Conservation (phyloP, 2,113 vertebrate species). For the Lucifuga dentata region DNA sequence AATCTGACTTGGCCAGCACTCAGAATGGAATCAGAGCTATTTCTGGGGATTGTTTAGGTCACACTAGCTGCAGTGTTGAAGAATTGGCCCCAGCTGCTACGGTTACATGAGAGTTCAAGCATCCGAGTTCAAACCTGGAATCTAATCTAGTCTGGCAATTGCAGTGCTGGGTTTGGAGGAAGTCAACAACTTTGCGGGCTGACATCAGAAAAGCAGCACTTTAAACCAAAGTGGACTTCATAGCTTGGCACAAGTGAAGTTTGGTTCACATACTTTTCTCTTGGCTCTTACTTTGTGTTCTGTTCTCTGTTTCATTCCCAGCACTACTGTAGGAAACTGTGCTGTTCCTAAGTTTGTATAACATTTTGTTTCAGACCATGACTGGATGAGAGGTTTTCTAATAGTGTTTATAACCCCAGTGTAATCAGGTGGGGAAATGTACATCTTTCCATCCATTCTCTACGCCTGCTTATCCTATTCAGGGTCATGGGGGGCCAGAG, state of each 20-base stretch:
- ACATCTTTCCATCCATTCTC: too few relatives aligned
- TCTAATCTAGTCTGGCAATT: slow-evolving; percentile 58
- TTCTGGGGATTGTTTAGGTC: slow-evolving; percentile 75
- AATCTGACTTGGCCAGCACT: slow-evolving; percentile 68
- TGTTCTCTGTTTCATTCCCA: slow-evolving; percentile 45
- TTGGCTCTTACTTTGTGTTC: slow-evolving; percentile 29
- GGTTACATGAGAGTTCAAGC: slow-evolving; percentile 62
- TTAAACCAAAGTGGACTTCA: slow-evolving; percentile 56
- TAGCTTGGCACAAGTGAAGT: slow-evolving; percentile 56
- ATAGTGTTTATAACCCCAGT: too few relatives aligned
- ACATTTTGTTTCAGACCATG: not conserved
- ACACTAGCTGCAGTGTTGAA: slow-evolving; percentile 40
- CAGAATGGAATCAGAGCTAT: slow-evolving; percentile 66
- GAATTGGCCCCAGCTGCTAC: slow-evolving; percentile 54
- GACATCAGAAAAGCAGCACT: slow-evolving; percentile 35
- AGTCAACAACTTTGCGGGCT: slow-evolving; percentile 58
- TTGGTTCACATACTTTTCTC: slow-evolving; percentile 51
- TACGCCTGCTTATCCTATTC: too few relatives aligned
- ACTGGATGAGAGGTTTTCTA: too few relatives aligned
- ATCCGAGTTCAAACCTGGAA: slow-evolving; percentile 55
- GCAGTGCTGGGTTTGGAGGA: slow-evolving; percentile 53
- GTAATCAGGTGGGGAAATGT: too few relatives aligned
- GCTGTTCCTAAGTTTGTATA: slow-evolving; percentile 10
- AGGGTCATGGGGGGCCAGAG: too few relatives aligned
- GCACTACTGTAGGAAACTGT: slow-evolving; percentile 23